Evolutionary conservation across 2,888 invertebrate genomes (phyloP).

Genomic region (Dynastes tityus): DNA sequence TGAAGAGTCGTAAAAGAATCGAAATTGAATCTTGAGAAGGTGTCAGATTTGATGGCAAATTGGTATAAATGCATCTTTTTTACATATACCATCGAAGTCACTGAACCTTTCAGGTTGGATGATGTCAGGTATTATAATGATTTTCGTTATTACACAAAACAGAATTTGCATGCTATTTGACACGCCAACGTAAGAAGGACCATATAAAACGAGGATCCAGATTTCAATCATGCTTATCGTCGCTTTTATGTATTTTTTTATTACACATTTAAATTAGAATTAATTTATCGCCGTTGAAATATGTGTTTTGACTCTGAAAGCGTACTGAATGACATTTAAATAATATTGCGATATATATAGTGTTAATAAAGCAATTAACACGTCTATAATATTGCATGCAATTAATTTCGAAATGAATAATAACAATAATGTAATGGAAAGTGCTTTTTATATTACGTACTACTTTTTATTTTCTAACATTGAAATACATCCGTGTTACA

Average conservation of each 20-base stretch:
- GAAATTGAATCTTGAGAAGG: neutral
- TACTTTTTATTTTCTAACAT: neutral
- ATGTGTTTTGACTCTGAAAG: too few species aligned
- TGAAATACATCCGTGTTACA: neutral
- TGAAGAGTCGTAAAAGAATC: constrained; percentile 6
- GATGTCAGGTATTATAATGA: neutral
- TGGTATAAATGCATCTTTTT: constrained; percentile 1
- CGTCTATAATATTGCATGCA: too few species aligned
- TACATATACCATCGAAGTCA: neutral
- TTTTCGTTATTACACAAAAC: constrained; percentile 18
- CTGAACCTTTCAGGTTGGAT: neutral
- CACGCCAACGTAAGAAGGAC: constrained; percentile 17
- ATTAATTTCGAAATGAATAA: too few species aligned
- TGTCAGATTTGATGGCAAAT: neutral
- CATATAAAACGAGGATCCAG: neutral
- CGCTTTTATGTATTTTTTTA: neutral
- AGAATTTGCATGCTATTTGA: constrained; percentile 19
- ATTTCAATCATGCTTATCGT: constrained; percentile 1
- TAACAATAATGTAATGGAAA: neutral
- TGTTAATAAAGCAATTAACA: too few species aligned
- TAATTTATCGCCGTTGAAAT: too few species aligned
- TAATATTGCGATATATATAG: too few species aligned
- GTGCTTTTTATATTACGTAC: neutral
- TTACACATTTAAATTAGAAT: neutral
- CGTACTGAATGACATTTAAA: too few species aligned